A percentile compares a stretch with the other conserved stretches of the same genome.
These are phyloP conservation scores for Lithobates pipiens DNA, from an alignment of 2,797 vertebrate species.

Conservation along the genomic window DNA sequence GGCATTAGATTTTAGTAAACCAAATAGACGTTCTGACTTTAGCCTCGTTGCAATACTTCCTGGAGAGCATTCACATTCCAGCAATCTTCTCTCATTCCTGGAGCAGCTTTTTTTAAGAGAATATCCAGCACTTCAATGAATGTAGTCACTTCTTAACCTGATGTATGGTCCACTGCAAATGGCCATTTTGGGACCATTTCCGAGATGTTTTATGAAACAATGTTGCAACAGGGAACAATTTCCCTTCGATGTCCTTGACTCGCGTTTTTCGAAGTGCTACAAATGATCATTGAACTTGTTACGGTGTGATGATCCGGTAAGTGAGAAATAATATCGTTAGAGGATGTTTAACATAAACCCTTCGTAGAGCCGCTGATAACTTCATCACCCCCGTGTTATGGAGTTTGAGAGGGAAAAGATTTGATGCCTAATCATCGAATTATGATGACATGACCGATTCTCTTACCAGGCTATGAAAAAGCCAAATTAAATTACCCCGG, in stretches of 20 bases:
- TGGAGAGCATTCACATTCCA: too few relatives aligned
- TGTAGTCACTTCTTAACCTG: constrained; percentile 6
- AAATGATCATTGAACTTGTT: constrained; percentile 16
- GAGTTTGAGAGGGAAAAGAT: not conserved
- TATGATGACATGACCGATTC: constrained; percentile 6
- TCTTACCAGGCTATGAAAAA: constrained; percentile 4
- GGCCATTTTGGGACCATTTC: not conserved
- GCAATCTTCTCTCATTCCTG: too few relatives aligned
- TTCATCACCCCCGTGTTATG: constrained; percentile 14
- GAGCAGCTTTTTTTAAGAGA: too few relatives aligned
- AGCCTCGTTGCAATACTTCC: too few relatives aligned
- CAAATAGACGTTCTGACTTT: too few relatives aligned
- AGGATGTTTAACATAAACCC: not conserved
- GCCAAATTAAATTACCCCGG: constrained; percentile 43
- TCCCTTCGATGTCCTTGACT: constrained; percentile 8
- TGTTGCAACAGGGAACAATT: constrained; percentile 14
- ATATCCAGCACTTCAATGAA: not conserved
- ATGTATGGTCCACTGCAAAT: constrained; percentile 17
- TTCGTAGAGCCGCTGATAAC: not conserved
- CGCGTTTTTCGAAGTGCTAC: not conserved
- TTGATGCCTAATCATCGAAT: constrained; percentile 36
- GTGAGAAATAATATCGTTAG: constrained; percentile 8
- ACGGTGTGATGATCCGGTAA: not conserved
- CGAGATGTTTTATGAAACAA: constrained; percentile 1
- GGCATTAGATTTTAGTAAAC: too few relatives aligned